Percentiles rank a stretch among this genome's conserved stretches.
These are phyloP conservation scores for Alsophila aescularia DNA, from an alignment of 2,888 invertebrate genomes.

Conservation along the genomic window DNA sequence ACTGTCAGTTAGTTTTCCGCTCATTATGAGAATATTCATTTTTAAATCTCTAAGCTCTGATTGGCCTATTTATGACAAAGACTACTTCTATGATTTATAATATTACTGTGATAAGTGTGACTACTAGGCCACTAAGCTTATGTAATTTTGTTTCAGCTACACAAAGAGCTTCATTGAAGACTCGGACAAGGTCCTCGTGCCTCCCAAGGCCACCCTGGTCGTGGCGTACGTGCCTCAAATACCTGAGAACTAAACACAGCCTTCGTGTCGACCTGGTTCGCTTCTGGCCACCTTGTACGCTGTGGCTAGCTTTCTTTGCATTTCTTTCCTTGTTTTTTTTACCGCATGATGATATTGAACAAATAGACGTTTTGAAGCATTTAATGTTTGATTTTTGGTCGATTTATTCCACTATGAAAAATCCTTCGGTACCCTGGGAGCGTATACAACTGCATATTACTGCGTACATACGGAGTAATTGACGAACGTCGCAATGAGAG, in stretches of 20 bases:
- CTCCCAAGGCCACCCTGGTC: conserved; percentile 86
- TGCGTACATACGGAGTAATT: too few species aligned
- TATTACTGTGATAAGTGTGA: too few species aligned
- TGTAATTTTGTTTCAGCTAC: conserved; percentile 72
- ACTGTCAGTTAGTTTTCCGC: too few species aligned
- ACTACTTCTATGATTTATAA: too few species aligned
- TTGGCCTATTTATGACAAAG: too few species aligned
- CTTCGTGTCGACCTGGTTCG: neutral
- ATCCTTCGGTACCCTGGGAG: too few species aligned
- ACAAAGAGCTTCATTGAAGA: conserved; percentile 69
- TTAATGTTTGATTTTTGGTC: conserved; percentile 28
- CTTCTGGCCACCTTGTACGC: conserved; percentile 34
- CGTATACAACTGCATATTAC: too few species aligned
- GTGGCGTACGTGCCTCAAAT: conserved; percentile 88
- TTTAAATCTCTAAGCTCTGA: too few species aligned
- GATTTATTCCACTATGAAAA: too few species aligned
- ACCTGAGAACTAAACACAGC: conserved; percentile 46
- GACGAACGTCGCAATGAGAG: too few species aligned
- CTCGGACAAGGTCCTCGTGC: conserved; percentile 84
- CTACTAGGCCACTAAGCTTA: too few species aligned
- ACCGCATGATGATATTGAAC: conserved; percentile 16
- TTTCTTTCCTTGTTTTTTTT: conserved; percentile 21
- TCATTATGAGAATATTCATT: too few species aligned
- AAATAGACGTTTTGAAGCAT: conserved; percentile 45
- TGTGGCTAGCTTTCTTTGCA: conserved; percentile 29